Conservation (phyloP, 2,113 vertebrate genomes). For the Procapra przewalskii region DNA sequence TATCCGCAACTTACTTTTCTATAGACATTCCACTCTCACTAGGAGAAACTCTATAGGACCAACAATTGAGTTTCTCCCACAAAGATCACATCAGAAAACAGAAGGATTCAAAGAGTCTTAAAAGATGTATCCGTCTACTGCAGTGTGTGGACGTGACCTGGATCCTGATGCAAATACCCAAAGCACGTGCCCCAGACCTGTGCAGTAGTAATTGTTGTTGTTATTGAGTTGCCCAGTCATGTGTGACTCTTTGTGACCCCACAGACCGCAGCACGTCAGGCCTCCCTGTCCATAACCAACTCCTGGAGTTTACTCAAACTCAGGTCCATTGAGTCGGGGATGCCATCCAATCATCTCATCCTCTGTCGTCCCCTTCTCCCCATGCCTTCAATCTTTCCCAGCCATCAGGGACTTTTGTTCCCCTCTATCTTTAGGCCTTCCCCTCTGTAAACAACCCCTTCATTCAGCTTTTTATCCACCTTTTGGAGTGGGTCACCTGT, state of each 20-base stretch:
- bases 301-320: background rate
- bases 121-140: background rate
- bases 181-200: background rate
- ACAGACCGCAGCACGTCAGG: background rate
- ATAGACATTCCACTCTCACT: background rate
- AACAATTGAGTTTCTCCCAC: background rate
- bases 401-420: background rate
- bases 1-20: background rate
- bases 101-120: background rate
- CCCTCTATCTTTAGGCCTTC: background rate
- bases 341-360: background rate
- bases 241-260: background rate
- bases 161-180: background rate
- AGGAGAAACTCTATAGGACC: background rate
- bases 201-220: background rate
- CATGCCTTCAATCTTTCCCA: background rate
- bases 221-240: background rate
- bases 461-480: background rate
- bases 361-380: background rate
- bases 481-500: background rate
- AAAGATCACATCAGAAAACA: background rate
- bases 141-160: background rate
- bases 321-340: background rate
- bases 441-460: background rate
- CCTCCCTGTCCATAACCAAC: background rate